phyloP scores from a whole-genome alignment of 2,113 vertebrate genomes.

The Sinosuthora webbiana region DNA sequence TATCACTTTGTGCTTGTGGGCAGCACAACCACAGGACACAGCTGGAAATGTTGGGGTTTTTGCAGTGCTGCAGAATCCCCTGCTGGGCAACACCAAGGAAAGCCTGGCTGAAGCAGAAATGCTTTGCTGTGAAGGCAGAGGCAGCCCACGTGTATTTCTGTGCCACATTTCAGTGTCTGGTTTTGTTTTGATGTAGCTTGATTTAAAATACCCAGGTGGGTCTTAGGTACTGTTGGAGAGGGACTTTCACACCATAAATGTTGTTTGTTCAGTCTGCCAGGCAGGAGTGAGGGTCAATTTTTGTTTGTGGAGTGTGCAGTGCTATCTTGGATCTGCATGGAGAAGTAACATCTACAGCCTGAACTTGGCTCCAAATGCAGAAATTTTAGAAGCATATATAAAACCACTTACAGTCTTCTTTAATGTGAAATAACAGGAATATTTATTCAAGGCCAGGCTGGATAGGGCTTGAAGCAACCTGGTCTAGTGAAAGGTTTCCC shows the following conservation, averaged over 20 bases:
- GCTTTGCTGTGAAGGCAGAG: neutral
- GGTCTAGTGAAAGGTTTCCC: neutral
- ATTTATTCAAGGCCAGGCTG: neutral
- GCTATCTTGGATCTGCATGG: neutral
- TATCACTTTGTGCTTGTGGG: accelerated
- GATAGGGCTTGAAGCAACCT: neutral
- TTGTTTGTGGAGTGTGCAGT: accelerated
- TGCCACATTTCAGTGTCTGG: neutral
- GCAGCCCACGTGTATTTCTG: accelerated
- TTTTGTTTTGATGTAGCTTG: neutral
- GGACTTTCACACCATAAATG: no score
- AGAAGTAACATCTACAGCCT: neutral
- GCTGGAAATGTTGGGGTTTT: neutral
- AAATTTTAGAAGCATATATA: neutral
- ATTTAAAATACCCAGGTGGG: neutral
- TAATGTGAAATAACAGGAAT: neutral
- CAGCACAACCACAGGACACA: accelerated
- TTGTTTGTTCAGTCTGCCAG: neutral
- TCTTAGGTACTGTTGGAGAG: neutral
- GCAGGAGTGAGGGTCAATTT: neutral
- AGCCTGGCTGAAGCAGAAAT: neutral
- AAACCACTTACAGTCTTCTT: neutral
- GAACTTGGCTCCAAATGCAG: neutral
- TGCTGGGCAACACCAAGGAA: neutral
- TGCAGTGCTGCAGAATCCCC: neutral